A percentile compares a stretch with the other conserved stretches of the same genome.
Evolutionary conservation across 2,113 vertebrate genomes (phyloP).

Genomic region (Porphyrio hochstetteri): DNA sequence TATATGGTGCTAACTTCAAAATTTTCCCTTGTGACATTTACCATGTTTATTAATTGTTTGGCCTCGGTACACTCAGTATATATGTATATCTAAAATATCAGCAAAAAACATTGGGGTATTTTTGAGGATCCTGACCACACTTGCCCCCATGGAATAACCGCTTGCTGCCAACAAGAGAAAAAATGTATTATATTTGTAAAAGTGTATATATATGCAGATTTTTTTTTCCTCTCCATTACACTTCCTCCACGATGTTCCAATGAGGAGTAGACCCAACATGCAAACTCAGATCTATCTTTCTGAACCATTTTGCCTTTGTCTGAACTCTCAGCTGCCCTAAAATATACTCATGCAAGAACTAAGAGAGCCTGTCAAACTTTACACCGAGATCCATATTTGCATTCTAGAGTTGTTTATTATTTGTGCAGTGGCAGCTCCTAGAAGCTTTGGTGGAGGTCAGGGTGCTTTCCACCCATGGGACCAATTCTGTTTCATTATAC

Average conservation of each 20-base stretch:
- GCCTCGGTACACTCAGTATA: background rate
- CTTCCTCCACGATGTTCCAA: background rate
- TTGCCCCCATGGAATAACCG: background rate
- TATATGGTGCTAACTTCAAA: background rate
- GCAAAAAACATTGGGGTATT: background rate
- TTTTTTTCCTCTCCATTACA: background rate
- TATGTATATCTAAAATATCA: background rate
- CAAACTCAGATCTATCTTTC: background rate
- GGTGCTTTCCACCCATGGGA: background rate
- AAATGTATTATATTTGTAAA: background rate
- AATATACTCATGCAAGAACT: background rate
- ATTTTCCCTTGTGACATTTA: background rate
- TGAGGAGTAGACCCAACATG: background rate
- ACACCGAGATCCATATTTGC: background rate
- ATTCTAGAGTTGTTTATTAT: background rate
- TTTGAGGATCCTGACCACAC: background rate
- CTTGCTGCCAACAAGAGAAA: background rate
- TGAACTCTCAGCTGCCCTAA: background rate
- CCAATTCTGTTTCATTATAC: background rate
- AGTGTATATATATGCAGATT: background rate
- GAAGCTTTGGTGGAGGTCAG: background rate
- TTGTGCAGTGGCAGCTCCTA: background rate
- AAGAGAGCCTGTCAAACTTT: background rate
- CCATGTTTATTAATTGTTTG: background rate
- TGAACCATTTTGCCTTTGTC: background rate